A percentile compares a stretch with the other conserved stretches of the same genome.
Conservation (phyloP, 2,113 vertebrate genomes). For the Antechinus flavipes region DNA sequence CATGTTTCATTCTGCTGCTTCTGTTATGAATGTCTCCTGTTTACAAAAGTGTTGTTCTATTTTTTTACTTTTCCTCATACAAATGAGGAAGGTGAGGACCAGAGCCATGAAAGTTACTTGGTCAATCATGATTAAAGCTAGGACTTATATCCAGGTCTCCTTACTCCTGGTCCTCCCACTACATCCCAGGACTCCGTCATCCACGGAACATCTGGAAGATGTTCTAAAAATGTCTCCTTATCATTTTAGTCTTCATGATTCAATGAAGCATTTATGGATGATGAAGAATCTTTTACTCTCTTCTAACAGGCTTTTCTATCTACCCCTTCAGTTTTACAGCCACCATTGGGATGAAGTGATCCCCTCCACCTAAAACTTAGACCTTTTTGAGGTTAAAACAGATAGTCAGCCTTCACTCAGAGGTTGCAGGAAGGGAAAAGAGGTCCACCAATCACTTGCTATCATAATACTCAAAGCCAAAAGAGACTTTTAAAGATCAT, state of each 20-base stretch:
- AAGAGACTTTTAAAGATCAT: neutral
- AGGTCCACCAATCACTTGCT: neutral
- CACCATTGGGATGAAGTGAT: neutral
- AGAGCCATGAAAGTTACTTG: neutral
- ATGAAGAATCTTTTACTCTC: neutral
- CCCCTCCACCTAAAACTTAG: neutral
- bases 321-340: neutral
- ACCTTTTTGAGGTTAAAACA: neutral
- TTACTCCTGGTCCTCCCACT: neutral
- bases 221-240: neutral
- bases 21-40: neutral
- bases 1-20: neutral
- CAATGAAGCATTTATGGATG: neutral
- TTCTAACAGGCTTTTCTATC: neutral
- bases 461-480: neutral
- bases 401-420: neutral
- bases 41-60: neutral
- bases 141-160: neutral
- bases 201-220: neutral
- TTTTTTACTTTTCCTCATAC: neutral
- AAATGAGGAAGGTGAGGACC: neutral
- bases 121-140: neutral
- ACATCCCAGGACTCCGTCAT: too few relatives aligned
- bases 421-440: neutral
- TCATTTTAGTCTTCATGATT: neutral